These are phyloP conservation scores for Macrotrachela quadricornifera DNA, from an alignment of 1,140 invertebrate species.

Conservation along the genomic window DNA sequence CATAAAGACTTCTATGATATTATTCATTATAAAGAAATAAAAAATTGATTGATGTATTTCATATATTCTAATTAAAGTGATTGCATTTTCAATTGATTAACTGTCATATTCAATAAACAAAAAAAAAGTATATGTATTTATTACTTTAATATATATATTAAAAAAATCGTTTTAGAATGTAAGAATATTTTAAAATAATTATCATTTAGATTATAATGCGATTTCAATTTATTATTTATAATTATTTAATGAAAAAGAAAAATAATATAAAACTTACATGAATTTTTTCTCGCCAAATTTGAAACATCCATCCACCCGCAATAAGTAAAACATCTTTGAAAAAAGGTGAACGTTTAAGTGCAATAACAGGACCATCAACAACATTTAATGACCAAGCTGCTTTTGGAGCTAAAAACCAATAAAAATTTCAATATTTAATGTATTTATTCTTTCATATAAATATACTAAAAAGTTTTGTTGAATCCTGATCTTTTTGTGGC, in stretches of 20 bases:
- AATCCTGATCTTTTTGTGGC: slow-evolving; percentile 31
- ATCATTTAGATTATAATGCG: too few species aligned
- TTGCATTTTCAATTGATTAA: neutral
- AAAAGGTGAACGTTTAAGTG: slow-evolving; percentile 30
- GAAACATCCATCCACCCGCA: slow-evolving; percentile 31
- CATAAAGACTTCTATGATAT: too few species aligned
- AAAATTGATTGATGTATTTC: too few species aligned
- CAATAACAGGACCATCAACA: slow-evolving; percentile 29
- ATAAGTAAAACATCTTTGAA: slow-evolving; percentile 30
- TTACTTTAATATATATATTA: too few species aligned
- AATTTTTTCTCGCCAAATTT: slow-evolving; percentile 30
- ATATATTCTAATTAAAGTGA: too few species aligned
- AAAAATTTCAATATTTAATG: neutral
- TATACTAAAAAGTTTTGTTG: slow-evolving; percentile 29
- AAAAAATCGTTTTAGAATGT: too few species aligned
- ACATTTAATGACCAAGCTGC: slow-evolving; percentile 23
- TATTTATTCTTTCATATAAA: neutral
- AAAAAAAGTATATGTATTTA: too few species aligned
- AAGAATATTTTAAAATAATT: too few species aligned
- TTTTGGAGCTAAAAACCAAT: slow-evolving; percentile 23
- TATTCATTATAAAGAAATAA: too few species aligned
- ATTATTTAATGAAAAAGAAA: neutral
- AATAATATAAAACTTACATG: slow-evolving; percentile 15
- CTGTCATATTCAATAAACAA: too few species aligned
- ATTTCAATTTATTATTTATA: too few species aligned